phyloP scores from a whole-genome alignment of 2,888 invertebrate genomes.

The Eupithecia subumbrata region DNA sequence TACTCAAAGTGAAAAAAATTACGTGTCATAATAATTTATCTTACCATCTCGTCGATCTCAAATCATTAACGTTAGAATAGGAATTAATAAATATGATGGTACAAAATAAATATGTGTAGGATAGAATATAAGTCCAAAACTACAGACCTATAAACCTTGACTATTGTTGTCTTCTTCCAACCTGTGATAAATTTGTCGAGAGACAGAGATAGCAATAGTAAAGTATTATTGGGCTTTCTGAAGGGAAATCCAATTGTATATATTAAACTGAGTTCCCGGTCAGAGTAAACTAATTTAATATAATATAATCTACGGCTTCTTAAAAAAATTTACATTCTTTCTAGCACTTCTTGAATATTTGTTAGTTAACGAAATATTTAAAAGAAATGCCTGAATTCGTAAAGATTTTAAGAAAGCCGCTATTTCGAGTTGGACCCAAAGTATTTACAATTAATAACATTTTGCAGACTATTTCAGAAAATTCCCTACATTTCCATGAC shows the following conservation, averaged over 20 bases:
- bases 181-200: background rate
- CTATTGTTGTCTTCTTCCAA: constrained; percentile 12
- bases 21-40: background rate
- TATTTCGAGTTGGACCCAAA: constrained; percentile 31
- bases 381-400: background rate
- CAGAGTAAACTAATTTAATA: constrained; percentile 27
- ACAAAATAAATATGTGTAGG: constrained; percentile 3
- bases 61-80: constrained; percentile 13
- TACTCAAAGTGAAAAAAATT: background rate
- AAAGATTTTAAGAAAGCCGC: background rate
- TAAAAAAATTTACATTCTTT: background rate
- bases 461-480: constrained; percentile 14
- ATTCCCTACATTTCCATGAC: background rate
- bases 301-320: constrained; percentile 10
- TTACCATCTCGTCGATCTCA: constrained; percentile 30
- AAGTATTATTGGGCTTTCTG: constrained; percentile 12
- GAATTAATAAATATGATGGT: background rate
- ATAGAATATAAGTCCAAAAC: constrained; percentile 9
- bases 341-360: background rate
- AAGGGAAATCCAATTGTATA: constrained; percentile 28
- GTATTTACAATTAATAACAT: constrained; percentile 20
- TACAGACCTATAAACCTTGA: constrained; percentile 1
- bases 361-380: background rate
- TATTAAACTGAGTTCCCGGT: constrained; percentile 26
- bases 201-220: constrained; percentile 14